Base-by-base conservation (phyloP, 2,797 vertebrate genomes). In the Danio aesculapii region DNA sequence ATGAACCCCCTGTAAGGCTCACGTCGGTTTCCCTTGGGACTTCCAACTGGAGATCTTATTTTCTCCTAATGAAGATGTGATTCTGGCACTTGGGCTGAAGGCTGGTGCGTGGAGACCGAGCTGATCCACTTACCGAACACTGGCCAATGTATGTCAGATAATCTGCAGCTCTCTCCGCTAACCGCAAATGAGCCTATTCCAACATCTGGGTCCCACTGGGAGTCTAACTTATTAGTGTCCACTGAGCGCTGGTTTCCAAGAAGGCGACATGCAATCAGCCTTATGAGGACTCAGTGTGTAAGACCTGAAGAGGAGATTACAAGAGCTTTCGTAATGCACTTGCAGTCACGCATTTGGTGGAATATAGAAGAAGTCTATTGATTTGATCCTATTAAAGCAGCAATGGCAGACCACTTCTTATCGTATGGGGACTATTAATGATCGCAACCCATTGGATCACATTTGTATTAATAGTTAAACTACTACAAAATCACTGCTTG, bases 61-160 rank as follows among this genome's bases (percentile, higher is more conserved):
- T 83, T 79, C 71, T 55, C 14, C 70, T 81, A 83, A 84, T 86
- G 83, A 87, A 83, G 79, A 74, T 63, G 44, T 41, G 80, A 78
- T 79, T 58, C 13, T 81, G 77, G 75, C n/a, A 52, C 47, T 73
- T 30, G 64, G 63, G 55, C 73, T 66, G 59, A 66, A 12, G 59
- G 62, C 59, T 68, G 69, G 71, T 59, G 63, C 46, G 13, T 52
- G 57, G 72, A 76, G 80, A 75, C 55, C 39, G 14, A 71, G 62
- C 71, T 68, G 71, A 70, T 69, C 57, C 57, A 44, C 70, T 49
- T 71, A 41, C 30, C 39, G 44, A 77, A 53, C 12, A 1, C 46
- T 79, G 58, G 49, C 73, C 71, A 68, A 52, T 44, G 68, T 58
- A 19, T 74, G 52, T 74, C 70, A 63, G 82, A 68, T 73, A 83